Evolutionary conservation across 2,113 vertebrate genomes (phyloP).

Genomic region (Pelecanus crispus): DNA sequence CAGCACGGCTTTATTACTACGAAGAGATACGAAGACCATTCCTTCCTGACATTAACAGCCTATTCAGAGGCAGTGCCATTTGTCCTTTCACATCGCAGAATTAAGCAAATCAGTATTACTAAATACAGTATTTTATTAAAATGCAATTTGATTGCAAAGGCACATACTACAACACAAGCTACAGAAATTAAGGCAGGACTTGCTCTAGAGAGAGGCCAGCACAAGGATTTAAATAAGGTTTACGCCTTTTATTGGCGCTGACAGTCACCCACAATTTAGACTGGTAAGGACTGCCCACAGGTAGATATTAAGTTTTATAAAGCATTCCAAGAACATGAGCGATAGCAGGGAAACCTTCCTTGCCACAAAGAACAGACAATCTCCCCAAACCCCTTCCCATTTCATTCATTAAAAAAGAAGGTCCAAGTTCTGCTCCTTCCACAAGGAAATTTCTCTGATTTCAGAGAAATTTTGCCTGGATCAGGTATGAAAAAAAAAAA

Average conservation of each 20-base stretch:
- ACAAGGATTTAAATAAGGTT: not conserved
- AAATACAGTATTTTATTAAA: not conserved
- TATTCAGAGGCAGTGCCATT: not conserved
- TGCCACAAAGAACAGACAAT: not conserved
- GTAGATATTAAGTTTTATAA: not conserved
- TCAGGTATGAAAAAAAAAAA: not conserved
- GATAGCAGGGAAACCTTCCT: not conserved
- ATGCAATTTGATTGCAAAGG: not conserved
- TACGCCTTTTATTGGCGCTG: not conserved
- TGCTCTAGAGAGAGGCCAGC: not conserved
- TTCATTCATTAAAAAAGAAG: not conserved
- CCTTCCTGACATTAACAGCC: not conserved
- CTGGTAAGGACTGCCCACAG: not conserved
- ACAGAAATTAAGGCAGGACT: not conserved
- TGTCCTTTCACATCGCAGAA: not conserved
- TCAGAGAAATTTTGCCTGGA: not conserved
- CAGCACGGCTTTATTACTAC: not conserved
- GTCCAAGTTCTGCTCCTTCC: not conserved
- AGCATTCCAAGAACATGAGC: not conserved
- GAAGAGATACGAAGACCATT: not conserved
- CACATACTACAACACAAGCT: not conserved
- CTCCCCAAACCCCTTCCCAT: fast-evolving
- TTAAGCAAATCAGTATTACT: not conserved
- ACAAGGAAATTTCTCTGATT: not conserved
- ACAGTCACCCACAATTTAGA: not conserved